Base-by-base conservation (phyloP, 2,113 vertebrate genomes). In the Grantiella picta region DNA sequence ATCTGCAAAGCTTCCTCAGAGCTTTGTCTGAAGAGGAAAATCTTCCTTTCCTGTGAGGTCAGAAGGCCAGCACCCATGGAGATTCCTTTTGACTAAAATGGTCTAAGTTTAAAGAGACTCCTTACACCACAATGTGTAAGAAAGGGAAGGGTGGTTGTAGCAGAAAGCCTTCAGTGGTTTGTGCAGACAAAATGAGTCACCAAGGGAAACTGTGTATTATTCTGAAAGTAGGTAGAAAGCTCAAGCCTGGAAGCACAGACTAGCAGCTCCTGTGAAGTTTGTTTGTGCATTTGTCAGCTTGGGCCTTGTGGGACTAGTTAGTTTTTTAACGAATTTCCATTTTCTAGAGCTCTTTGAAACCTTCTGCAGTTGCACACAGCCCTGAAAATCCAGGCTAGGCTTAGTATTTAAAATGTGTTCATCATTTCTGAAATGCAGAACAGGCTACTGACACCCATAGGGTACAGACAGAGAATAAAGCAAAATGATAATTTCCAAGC, bases 311-410 rank as follows among this genome's bases (percentile, higher is more conserved):
- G 53, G 73, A 85, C 66, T 91, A 76, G 89, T 79, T 94, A 91
- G 56, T 85, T 84, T 73, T 89, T 89, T 9, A 64, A 56, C 45
- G 44, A 66, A 84, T 79, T 94, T 88, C 42, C 63, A 90, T 69
- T 79, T 95, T 45, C 82, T 90, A 90, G 28, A 82, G 40, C 45
- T 68, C 85, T 88, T 92, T 91, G 81, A 91, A 97, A 86, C 20
- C 69, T 89, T 72, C 40, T 57, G 54, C 56, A 38, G 33, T 73
- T 66, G 47, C 36, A 35, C 38, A 70, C 10, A 83, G 54, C 33
- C 47, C 60, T 76, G 49, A 60, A 96, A 91, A 91, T 56, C 65
- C 64, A 71, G 31, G 31, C 36, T 75, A 60, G 56, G 9, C 9
- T 81, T 86, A 52, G 47, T 59, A 52, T 89, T 93, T 85, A 57